phyloP scores from a whole-genome alignment of 2,113 vertebrate genomes.

The Nothoprocta perdicaria region DNA sequence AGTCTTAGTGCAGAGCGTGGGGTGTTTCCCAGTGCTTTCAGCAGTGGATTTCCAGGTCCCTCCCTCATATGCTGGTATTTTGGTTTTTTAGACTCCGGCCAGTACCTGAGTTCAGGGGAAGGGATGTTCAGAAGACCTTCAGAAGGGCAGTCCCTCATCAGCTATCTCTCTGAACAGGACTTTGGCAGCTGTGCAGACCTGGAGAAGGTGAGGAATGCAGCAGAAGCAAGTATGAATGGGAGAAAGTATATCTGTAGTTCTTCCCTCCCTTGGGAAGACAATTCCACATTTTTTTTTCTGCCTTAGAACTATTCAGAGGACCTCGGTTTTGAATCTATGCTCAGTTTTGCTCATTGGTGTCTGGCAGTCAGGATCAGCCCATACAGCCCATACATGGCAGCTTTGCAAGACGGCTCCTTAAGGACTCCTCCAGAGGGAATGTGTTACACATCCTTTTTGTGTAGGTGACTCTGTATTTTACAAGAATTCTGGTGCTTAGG shows the following conservation, averaged over 20 bases:
- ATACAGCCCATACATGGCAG: neutral
- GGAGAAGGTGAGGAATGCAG: conserved; percentile 86
- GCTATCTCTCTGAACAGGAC: conserved; percentile 98
- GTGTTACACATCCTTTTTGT: neutral
- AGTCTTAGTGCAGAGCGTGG: neutral
- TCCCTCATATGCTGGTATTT: neutral
- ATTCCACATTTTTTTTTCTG: neutral
- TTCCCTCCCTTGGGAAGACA: accelerated
- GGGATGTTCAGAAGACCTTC: conserved; percentile 95
- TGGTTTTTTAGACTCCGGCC: conserved; percentile 81
- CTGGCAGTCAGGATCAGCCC: neutral
- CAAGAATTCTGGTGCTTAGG: neutral
- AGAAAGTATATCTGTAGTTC: neutral
- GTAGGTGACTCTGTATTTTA: neutral
- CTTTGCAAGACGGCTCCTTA: neutral
- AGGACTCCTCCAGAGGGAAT: neutral
- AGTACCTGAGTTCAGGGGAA: conserved; percentile 80
- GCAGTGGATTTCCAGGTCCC: neutral
- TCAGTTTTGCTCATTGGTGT: neutral
- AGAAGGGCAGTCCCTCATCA: conserved; percentile 97
- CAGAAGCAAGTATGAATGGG: neutral
- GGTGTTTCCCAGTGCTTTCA: neutral
- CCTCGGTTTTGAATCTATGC: neutral
- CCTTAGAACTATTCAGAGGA: neutral
- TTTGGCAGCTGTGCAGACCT: conserved; percentile 98